Evolutionary conservation across 1,140 invertebrate species (phyloP).

Genomic region (Lucilia sericata): DNA sequence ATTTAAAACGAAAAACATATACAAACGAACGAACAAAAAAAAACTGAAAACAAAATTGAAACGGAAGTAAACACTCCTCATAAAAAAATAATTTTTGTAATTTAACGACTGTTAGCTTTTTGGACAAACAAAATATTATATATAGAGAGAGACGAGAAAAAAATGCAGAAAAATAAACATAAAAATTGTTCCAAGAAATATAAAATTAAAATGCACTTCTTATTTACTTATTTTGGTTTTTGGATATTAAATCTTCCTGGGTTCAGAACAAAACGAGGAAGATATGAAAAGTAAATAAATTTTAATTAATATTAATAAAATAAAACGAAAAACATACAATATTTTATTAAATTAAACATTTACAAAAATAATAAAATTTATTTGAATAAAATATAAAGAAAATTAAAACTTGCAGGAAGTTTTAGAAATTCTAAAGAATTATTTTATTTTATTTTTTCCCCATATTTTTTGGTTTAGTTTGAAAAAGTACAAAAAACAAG

Average conservation of each 20-base stretch:
- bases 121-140: constrained; percentile 14
- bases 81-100: constrained; percentile 23
- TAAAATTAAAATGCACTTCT: constrained; percentile 32
- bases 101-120: constrained; percentile 25
- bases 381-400: background rate
- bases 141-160: no score
- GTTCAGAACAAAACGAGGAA: background rate
- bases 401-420: background rate
- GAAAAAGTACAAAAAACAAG: background rate
- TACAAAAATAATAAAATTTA: background rate
- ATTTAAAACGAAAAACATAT: background rate
- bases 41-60: background rate
- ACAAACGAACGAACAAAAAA: no score
- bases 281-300: background rate
- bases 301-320: background rate
- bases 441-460: background rate
- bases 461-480: no score
- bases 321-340: background rate
- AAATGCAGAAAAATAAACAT: background rate
- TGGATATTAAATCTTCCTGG: background rate
- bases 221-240: no score
- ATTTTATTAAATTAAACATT: background rate
- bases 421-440: background rate
- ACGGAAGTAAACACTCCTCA: constrained; percentile 40
- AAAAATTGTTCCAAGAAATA: constrained; percentile 4